Evolutionary conservation across 37 sponge, comb jelly and placozoan genomes (phyloP), one percentile per base, ranked within the genome.

Genomic region (Axinella damicornis): DNA sequence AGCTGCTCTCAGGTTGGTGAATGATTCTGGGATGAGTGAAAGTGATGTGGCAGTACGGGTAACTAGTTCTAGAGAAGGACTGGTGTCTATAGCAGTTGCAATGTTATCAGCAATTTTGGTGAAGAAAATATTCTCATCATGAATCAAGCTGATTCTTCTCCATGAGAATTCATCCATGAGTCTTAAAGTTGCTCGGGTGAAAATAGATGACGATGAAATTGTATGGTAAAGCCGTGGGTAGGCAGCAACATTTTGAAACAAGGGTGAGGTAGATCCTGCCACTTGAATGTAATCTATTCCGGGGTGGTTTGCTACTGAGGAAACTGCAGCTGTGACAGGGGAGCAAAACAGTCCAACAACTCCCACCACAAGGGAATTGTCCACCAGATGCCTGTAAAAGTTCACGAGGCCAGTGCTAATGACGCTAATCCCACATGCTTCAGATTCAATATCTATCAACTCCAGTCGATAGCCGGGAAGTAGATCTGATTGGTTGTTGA

Each of bases 321-420:
- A n/a, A n/a, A n/a, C n/a, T n/a, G n/a, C n/a, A n/a, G n/a, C n/a
- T n/a, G n/a, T n/a, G n/a, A n/a, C n/a, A n/a, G n/a, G 31, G 13
- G 81, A 53, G 37, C 81, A 81, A 5, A 69, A 35, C 53, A 81
- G 32, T 65, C 80, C 80, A 11, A 81, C 55, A 1, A 81, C 69
- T 31, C 81, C 81, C 9, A 81, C 71, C n/a, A 70, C n/a, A n/a
- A n/a, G n/a, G 31, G 66, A 34, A 34, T 56, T 56, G 15, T 56
- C 18, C 57, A 56, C 57, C 17, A 56, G 57, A 19, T 56, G 17
- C 15, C 57, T 56, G 57, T 56, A 56, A 18, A 56, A 15, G 57
- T 56, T 56, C 18, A 56, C 57, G 17, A 56, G 17, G 17, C 57
- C 57, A 19, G 17, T 56, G 18, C 57, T 56, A 18, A 56, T 56